These are phyloP conservation scores for Tetramorium simillimum DNA, from an alignment of 1,140 invertebrate genomes.

Conservation along the genomic window DNA sequence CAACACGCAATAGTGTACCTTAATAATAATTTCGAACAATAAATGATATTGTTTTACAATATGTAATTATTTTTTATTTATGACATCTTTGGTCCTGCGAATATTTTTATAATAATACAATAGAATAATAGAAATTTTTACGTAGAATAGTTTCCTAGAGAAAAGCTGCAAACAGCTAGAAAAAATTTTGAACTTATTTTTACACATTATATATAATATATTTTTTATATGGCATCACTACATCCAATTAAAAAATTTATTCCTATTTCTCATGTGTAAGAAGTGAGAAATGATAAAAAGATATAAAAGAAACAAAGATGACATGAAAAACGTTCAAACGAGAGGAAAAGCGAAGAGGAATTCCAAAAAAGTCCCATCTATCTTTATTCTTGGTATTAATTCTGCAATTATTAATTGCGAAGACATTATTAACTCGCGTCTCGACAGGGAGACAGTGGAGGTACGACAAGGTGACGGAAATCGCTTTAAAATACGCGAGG, in stretches of 20 bases:
- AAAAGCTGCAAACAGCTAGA: not conserved
- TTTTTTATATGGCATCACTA: not conserved
- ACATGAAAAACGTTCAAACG: not conserved
- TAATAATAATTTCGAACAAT: not conserved
- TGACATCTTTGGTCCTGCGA: not conserved
- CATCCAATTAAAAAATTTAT: not conserved
- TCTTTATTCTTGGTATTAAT: conserved; percentile 71
- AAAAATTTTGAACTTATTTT: too few relatives aligned
- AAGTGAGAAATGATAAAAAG: not conserved
- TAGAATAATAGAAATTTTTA: conserved; percentile 3
- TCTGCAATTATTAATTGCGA: conserved; percentile 71
- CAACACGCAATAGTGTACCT: not conserved
- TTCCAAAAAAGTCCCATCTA: conserved; percentile 37
- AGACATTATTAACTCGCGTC: conserved; percentile 69
- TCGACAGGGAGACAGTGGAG: conserved; percentile 59
- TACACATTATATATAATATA: too few relatives aligned
- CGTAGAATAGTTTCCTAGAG: not conserved
- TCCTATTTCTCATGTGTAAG: not conserved
- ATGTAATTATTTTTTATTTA: not conserved
- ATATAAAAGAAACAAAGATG: not conserved
- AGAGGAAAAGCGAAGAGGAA: not conserved
- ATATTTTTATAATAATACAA: not conserved
- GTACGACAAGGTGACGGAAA: conserved; percentile 49
- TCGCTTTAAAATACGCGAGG: conserved; percentile 71
- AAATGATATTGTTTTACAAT: not conserved